phyloP scores from a whole-genome alignment of 2,888 invertebrate species.

The Melanophora roralis region DNA sequence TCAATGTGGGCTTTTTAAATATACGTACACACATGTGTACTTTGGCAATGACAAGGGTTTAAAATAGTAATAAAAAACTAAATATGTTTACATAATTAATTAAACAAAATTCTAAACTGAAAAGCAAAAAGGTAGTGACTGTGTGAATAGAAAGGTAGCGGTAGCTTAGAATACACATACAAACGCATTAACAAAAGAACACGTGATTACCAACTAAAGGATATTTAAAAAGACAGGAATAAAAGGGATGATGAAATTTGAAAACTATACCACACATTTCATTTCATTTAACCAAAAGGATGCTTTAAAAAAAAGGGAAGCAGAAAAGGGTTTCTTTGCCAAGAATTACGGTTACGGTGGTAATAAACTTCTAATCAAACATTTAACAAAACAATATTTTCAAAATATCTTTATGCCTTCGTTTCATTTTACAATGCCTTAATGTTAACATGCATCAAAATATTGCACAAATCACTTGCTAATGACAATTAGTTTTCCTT shows the following conservation, averaged over 20 bases:
- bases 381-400: slow-evolving; percentile 66
- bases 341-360: slow-evolving; percentile 53
- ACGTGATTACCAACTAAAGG: slow-evolving; percentile 38
- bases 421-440: slow-evolving; percentile 27
- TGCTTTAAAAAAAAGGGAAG: not conserved
- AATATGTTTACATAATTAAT: slow-evolving; percentile 73
- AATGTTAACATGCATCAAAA: slow-evolving; percentile 55
- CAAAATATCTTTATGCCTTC: slow-evolving; percentile 67
- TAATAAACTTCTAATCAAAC: slow-evolving; percentile 70
- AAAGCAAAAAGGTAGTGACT: slow-evolving; percentile 22
- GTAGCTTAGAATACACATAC: not conserved
- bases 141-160: not conserved
- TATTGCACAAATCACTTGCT: slow-evolving; percentile 63
- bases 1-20: not conserved
- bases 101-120: slow-evolving; percentile 67
- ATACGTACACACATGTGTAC: too few species aligned
- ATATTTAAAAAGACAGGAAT: not conserved
- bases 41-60: not conserved
- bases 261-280: not conserved
- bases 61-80: slow-evolving; percentile 44
- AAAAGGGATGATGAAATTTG: slow-evolving; percentile 32
- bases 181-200: slow-evolving; percentile 20
- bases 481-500: slow-evolving; percentile 51
- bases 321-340: slow-evolving; percentile 63
- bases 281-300: not conserved